These are phyloP conservation scores for Rhinoderma darwinii DNA, from an alignment of 2,113 vertebrate genomes.

Conservation along the genomic window DNA sequence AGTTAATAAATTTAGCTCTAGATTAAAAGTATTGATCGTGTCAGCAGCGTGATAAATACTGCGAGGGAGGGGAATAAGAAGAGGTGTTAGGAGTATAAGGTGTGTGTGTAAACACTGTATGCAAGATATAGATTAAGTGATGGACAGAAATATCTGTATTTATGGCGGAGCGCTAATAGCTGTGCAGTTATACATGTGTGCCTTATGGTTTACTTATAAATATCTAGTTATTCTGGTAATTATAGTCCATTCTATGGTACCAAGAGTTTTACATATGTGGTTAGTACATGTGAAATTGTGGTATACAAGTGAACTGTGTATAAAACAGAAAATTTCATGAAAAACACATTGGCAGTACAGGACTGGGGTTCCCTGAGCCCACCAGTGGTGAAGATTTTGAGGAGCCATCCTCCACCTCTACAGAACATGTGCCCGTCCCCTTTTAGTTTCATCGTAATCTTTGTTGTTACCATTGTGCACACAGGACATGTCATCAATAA, in stretches of 20 bases:
- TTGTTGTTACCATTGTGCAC: too few species aligned
- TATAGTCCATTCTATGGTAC: not conserved
- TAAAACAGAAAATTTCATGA: too few species aligned
- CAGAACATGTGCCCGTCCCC: too few species aligned
- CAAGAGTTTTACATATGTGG: not conserved
- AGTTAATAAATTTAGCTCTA: slow-evolving; percentile 61
- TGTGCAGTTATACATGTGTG: not conserved
- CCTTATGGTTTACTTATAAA: too few species aligned
- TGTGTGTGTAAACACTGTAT: slow-evolving; percentile 27
- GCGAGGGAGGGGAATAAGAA: slow-evolving; percentile 41
- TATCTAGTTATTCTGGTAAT: too few species aligned
- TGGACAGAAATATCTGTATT: not conserved
- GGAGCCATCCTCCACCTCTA: too few species aligned
- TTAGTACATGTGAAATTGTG: not conserved
- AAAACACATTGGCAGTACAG: too few species aligned
- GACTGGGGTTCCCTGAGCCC: too few species aligned
- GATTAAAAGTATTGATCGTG: slow-evolving; percentile 60
- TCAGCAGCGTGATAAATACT: slow-evolving; percentile 54
- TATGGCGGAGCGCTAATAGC: not conserved
- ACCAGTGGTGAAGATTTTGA: too few species aligned
- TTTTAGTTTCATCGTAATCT: too few species aligned
- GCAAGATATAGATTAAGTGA: slow-evolving; percentile 17
- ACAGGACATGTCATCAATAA: too few species aligned
- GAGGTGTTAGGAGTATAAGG: slow-evolving; percentile 34
- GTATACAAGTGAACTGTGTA: too few species aligned